These are phyloP conservation scores for Perccottus glenii DNA, from an alignment of 2,113 vertebrate genomes.

Conservation along the genomic window DNA sequence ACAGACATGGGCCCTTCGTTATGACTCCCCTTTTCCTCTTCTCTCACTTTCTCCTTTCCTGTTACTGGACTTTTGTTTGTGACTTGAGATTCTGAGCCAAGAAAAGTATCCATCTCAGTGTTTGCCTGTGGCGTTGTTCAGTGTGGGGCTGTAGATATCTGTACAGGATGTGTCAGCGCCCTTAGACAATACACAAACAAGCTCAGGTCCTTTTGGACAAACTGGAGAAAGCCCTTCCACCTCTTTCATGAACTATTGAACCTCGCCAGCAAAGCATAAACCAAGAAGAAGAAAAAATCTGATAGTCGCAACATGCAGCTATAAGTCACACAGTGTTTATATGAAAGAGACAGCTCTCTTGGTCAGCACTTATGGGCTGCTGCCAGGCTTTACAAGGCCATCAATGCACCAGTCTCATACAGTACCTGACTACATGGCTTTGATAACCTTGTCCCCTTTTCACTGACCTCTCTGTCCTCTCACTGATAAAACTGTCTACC, in stretches of 20 bases:
- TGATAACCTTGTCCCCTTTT: conserved; percentile 73
- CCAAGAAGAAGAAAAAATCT: conserved; percentile 68
- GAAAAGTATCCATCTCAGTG: conserved; percentile 6
- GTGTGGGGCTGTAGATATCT: conserved; percentile 40
- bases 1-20: background rate
- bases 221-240: conserved; percentile 51
- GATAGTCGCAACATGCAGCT: conserved; percentile 46
- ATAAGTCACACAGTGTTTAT: conserved; percentile 79
- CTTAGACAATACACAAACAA: conserved; percentile 71
- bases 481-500: conserved; percentile 80
- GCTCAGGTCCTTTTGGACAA: conserved; percentile 44
- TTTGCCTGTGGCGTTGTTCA: conserved; percentile 51
- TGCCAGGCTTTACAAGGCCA: conserved; percentile 41
- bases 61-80: conserved; percentile 36
- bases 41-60: conserved; percentile 49
- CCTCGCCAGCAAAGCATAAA: conserved; percentile 55
- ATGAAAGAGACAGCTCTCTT: conserved; percentile 70
- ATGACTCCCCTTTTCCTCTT: conserved; percentile 39
- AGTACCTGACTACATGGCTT: conserved; percentile 36
- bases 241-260: conserved; percentile 57
- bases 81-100: conserved; percentile 25
- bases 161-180: conserved; percentile 64
- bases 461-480: conserved; percentile 66
- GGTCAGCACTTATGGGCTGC: conserved; percentile 64
- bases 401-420: conserved; percentile 24